A percentile compares a stretch with the other conserved stretches of the same genome.
Evolutionary conservation across 2,113 vertebrate species (phyloP).

Genomic region (Tonatia bakeri): DNA sequence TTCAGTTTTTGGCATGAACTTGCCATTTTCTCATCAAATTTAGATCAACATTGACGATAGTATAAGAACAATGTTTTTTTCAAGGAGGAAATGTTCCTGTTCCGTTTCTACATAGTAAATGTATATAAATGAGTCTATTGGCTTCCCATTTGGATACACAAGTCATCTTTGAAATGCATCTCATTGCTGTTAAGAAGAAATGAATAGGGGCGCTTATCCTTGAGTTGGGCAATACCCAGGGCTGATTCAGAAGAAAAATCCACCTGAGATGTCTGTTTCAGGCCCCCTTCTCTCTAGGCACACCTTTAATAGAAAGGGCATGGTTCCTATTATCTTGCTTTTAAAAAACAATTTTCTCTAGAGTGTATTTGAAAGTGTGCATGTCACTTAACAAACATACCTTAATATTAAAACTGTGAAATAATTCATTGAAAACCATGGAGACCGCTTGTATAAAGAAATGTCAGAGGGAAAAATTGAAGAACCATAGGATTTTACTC

Average conservation of each 20-base stretch:
- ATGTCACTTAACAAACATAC: background rate
- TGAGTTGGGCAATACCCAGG: background rate
- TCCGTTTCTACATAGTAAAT: background rate
- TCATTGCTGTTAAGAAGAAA: background rate
- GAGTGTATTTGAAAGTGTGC: background rate
- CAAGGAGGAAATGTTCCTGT: background rate
- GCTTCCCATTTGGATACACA: background rate
- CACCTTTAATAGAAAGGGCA: background rate
- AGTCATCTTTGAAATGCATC: background rate
- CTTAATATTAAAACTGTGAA: background rate
- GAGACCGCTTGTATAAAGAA: background rate
- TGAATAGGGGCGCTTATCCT: background rate
- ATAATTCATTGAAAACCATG: background rate
- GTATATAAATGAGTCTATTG: background rate
- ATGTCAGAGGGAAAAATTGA: background rate
- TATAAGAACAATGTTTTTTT: background rate
- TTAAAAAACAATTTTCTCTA: background rate
- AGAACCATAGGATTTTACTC: background rate
- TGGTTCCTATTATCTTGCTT: background rate
- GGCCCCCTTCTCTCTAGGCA: background rate
- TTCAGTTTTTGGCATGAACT: background rate
- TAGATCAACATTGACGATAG: background rate
- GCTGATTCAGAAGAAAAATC: background rate
- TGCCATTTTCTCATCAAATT: slow-evolving; percentile 42
- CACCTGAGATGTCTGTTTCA: background rate